A percentile compares a stretch with the other conserved stretches of the same genome.
These are phyloP conservation scores for Ellobium chinense DNA, from an alignment of 2,888 invertebrate species.

Conservation along the genomic window DNA sequence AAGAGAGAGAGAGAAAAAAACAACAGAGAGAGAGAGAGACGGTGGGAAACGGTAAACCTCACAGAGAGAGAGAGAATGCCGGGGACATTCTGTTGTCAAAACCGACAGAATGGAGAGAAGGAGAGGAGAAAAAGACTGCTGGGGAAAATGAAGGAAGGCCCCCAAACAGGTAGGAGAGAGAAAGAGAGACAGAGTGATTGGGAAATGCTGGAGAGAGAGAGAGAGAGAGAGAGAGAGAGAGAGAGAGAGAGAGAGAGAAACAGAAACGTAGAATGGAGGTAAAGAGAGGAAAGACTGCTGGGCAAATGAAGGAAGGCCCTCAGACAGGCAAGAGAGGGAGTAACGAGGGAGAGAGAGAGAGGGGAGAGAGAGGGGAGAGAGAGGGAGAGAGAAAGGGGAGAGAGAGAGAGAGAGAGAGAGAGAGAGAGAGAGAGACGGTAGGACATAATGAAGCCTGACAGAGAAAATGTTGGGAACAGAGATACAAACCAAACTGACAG, in stretches of 20 bases:
- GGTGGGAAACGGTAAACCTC: slow-evolving; percentile 1
- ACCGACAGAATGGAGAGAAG: too few relatives aligned
- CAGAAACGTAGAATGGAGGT: not conserved
- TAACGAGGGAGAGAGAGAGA: not conserved
- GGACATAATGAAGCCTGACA: not conserved
- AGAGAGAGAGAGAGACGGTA: not conserved
- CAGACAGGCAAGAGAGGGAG: not conserved
- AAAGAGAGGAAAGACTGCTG: not conserved
- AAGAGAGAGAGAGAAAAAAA: slow-evolving; percentile 11
- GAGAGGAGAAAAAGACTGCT: too few relatives aligned
- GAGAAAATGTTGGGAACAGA: not conserved
- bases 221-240: slow-evolving; percentile 13
- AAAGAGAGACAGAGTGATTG: not conserved
- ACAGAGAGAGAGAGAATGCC: slow-evolving; percentile 28
- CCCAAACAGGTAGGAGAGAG: too few relatives aligned
- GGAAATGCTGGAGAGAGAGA: slow-evolving; percentile 13
- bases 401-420: not conserved
- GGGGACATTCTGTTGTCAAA: too few relatives aligned
- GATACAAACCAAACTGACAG: not conserved
- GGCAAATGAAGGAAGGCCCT: not conserved
- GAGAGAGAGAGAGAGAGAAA: slow-evolving; percentile 28
- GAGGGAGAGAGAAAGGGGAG: not conserved
- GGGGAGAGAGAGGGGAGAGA: not conserved
- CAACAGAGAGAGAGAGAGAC: slow-evolving; percentile 10
- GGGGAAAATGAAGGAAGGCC: too few relatives aligned